Percentiles rank a stretch among this genome's conserved stretches.
Evolutionary conservation across 2,888 invertebrate genomes (phyloP).

Genomic region (Adineta ricciae): DNA sequence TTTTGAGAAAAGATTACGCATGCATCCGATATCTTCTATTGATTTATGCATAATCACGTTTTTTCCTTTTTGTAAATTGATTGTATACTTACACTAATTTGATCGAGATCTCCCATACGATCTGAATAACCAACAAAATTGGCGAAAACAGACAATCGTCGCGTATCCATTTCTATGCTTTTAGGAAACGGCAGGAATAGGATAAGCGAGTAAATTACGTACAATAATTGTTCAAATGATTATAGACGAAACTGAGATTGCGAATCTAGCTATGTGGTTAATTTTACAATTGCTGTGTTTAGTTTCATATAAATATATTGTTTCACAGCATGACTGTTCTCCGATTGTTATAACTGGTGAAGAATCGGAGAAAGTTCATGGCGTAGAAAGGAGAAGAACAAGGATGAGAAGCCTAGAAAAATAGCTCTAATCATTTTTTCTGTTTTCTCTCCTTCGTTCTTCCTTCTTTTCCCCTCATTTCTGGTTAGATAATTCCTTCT

Average conservation of each 20-base stretch:
- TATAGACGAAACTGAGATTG: too few relatives aligned
- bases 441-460: neutral
- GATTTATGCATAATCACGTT: too few relatives aligned
- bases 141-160: slow-evolving; percentile 6
- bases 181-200: neutral
- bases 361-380: neutral
- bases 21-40: too few relatives aligned
- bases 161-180: neutral
- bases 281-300: too few relatives aligned
- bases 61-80: neutral
- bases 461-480: neutral
- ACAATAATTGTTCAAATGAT: too few relatives aligned
- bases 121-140: neutral
- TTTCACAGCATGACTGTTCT: neutral
- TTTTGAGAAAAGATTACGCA: too few relatives aligned
- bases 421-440: neutral
- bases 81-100: neutral
- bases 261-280: too few relatives aligned
- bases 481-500: neutral
- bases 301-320: too few relatives aligned
- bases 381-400: neutral
- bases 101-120: neutral
- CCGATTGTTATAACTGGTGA: neutral
- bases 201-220: too few relatives aligned
- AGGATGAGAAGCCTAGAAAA: neutral